Base-by-base conservation (phyloP, 2,888 invertebrate species). In the Congeria kusceri region DNA sequence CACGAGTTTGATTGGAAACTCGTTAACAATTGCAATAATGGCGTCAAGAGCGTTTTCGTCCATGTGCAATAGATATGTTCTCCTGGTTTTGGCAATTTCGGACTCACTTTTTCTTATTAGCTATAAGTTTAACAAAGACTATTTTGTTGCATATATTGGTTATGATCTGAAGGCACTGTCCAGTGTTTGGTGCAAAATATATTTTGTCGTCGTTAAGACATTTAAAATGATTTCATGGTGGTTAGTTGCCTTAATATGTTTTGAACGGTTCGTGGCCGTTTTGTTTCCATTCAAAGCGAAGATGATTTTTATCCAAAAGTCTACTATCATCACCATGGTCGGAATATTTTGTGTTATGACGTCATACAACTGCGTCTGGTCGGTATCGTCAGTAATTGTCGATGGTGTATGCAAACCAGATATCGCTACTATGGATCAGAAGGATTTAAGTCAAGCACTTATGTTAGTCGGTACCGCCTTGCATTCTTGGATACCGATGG, bases 201-300 rank as follows among this genome's bases (percentile, higher is more conserved):
- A 87, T 77, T 89, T 87, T 68, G 82, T 85, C 57, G 68, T 84
- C 13, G 86, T 77, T 61, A 76, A 82, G 46, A 79, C 85, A 1
- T 71, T 81, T 3, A 89, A 89, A 72, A 87, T 87, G 82, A 83
- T 84, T 59, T 88, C 88, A 59, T 88, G 88, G 9, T 88, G 89
- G 88, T 66, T 89, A 13, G 82, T 89, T 3, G 87, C 88, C 1
- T 67, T 85, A 27, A 73, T 89, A 23, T 80, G 85, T 61, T 67
- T 88, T 15, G 88, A 89, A 61, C 70, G 89, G 1, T 89, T 89
- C 46, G 64, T 88, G 9, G 87, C 86, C 20, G 87, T 89, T 11
- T 85, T 85, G 76, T 85, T 86, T 64, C 88, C 88, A 1, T 62
- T 86, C 18, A 79, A 83, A 66, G 83, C 86, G 0, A 87, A 85